These are phyloP conservation scores for Eupleurogrammus muticus DNA, from an alignment of 2,797 vertebrate genomes.

Conservation along the genomic window DNA sequence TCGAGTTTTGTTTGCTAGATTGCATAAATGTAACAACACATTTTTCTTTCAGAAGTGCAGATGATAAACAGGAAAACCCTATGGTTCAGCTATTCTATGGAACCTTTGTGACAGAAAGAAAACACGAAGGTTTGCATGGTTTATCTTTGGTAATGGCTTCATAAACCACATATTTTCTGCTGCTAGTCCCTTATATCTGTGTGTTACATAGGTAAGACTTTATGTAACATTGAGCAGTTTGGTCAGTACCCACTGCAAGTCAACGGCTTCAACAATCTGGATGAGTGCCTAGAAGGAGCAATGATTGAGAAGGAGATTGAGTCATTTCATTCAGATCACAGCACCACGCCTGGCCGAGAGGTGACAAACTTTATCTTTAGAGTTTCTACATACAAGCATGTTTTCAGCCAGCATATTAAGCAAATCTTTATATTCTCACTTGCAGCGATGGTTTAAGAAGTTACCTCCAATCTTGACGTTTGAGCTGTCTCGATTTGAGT, in stretches of 20 bases:
- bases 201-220: constrained; percentile 84
- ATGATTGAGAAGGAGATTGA: constrained; percentile 95
- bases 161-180: not conserved
- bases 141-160: not conserved
- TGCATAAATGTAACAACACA: not conserved
- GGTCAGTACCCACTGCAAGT: constrained; percentile 99
- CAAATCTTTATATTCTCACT: constrained; percentile 36
- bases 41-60: constrained; percentile 78
- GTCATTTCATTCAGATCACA: constrained; percentile 83
- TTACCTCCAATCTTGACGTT: constrained; percentile 96
- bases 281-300: constrained; percentile 95
- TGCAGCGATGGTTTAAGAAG: constrained; percentile 96
- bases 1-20: not conserved
- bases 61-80: constrained; percentile 92
- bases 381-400: not conserved
- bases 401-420: not conserved
- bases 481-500: constrained; percentile 97
- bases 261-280: constrained; percentile 94
- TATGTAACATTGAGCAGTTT: constrained; percentile 95
- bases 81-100: constrained; percentile 99
- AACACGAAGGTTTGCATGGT: constrained; percentile 87
- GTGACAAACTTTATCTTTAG: constrained; percentile 69
- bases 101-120: constrained; percentile 93
- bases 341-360: constrained; percentile 88
- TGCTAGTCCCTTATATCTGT: not conserved